A percentile compares a stretch with the other conserved stretches of the same genome.
Evolutionary conservation across 2,888 invertebrate genomes (phyloP).

Genomic region (Caenorhabditis sp.): DNA sequence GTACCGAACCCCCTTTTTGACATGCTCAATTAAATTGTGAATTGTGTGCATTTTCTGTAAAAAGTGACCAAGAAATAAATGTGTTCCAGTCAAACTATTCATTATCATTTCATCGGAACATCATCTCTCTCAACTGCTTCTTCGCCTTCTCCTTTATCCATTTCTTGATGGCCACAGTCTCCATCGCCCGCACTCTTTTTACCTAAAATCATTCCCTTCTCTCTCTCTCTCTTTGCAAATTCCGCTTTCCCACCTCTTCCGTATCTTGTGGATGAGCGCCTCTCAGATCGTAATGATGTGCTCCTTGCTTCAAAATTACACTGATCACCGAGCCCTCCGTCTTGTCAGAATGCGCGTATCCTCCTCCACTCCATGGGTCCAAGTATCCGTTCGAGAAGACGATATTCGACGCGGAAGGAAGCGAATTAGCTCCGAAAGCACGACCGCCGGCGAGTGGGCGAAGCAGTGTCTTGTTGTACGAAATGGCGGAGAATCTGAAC

Average conservation of each 20-base stretch:
- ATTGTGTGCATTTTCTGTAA: conserved; percentile 50
- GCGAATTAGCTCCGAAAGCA: conserved; percentile 85
- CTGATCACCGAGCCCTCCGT: conserved; percentile 77
- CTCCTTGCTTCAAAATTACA: conserved; percentile 80
- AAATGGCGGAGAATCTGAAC: conserved; percentile 59
- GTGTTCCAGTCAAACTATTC: too few relatives aligned
- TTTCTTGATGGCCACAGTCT: conserved; percentile 66
- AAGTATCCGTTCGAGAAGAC: conserved; percentile 82
- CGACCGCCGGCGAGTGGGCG: conserved; percentile 79
- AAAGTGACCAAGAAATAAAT: conserved; percentile 12
- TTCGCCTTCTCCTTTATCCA: conserved; percentile 71
- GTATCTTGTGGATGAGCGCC: conserved; percentile 80
- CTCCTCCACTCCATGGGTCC: conserved; percentile 82
- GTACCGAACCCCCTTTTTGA: conserved; percentile 16
- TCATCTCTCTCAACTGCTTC: too few relatives aligned
- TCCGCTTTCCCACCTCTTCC: conserved; percentile 79
- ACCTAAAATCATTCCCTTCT: conserved; percentile 26
- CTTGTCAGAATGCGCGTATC: conserved; percentile 69
- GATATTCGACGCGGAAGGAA: conserved; percentile 84
- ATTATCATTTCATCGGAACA: too few relatives aligned
- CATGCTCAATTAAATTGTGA: conserved; percentile 36
- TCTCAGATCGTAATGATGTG: conserved; percentile 81
- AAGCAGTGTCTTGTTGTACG: conserved; percentile 83
- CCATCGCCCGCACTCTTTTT: conserved; percentile 65
- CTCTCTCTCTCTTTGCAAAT: too few relatives aligned